Conservation (phyloP, 1,140 invertebrate genomes). For the Drosophila takahashii region DNA sequence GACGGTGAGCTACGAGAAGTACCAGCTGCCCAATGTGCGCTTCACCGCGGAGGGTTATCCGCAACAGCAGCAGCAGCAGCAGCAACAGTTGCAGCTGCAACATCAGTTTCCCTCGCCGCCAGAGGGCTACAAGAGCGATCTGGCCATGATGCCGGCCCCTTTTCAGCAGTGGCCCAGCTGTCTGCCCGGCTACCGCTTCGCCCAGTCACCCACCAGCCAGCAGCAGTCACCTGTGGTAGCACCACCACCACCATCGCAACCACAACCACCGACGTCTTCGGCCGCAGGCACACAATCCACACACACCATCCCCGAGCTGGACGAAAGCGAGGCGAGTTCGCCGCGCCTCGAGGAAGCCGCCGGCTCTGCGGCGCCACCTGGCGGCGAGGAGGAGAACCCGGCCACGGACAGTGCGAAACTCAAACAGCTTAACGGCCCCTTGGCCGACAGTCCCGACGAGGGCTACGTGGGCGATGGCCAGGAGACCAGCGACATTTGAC, state of each 20-base stretch:
- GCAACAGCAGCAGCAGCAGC: constrained; percentile 79
- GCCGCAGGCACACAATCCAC: constrained; percentile 10
- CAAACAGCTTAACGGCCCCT: constrained; percentile 86
- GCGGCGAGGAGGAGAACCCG: constrained; percentile 78
- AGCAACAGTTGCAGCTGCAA: constrained; percentile 71
- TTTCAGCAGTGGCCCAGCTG: constrained; percentile 85
- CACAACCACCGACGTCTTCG: constrained; percentile 60
- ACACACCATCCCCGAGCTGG: constrained; percentile 73
- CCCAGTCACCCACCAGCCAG: constrained; percentile 53
- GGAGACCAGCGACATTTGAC: constrained; percentile 87
- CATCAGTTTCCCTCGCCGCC: constrained; percentile 89
- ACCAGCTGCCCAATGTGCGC: constrained; percentile 87
- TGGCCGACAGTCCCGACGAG: constrained; percentile 94
- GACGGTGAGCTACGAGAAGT: constrained; percentile 86
- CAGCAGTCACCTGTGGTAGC: constrained; percentile 9
- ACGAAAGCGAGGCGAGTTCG: constrained; percentile 67
- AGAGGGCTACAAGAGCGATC: constrained; percentile 87
- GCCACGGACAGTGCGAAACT: constrained; percentile 70
- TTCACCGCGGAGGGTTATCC: constrained; percentile 93
- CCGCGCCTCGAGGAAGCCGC: constrained; percentile 44
- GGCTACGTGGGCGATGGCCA: constrained; percentile 92
- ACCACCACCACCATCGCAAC: constrained; percentile 6
- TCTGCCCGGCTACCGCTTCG: constrained; percentile 84
- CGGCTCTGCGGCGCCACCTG: constrained; percentile 70
- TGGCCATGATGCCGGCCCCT: constrained; percentile 52